A percentile compares a stretch with the other conserved stretches of the same genome.
Evolutionary conservation across 2,113 vertebrate genomes (phyloP).

Genomic region (Sakesphorus luctuosus): DNA sequence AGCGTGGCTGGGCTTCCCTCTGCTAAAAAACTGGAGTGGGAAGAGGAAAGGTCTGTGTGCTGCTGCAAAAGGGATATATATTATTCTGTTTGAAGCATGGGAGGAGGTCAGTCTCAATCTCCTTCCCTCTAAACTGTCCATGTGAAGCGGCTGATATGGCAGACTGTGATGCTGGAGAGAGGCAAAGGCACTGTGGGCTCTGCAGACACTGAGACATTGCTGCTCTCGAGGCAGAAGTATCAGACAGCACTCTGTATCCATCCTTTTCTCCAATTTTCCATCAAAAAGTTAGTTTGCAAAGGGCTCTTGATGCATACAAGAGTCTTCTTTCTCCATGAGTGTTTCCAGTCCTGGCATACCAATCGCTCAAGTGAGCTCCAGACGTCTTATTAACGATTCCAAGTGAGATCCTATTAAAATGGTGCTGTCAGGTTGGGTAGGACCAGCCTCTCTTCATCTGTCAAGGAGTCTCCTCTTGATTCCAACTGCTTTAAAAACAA

Average conservation of each 20-base stretch:
- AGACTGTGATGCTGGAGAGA: neutral
- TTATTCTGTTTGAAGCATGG: neutral
- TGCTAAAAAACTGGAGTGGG: fast-evolving
- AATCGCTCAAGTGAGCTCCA: neutral
- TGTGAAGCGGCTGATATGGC: neutral
- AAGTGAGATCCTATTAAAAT: slow-evolving; percentile 11
- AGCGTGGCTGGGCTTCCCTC: fast-evolving
- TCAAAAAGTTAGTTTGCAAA: neutral
- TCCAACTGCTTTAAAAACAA: neutral
- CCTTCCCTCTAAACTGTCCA: neutral
- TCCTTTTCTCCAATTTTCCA: neutral
- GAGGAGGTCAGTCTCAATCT: neutral
- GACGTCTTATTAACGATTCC: neutral
- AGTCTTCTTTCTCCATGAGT: neutral
- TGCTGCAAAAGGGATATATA: neutral
- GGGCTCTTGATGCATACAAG: neutral
- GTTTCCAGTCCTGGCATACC: neutral
- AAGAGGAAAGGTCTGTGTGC: fast-evolving
- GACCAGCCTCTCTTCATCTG: neutral
- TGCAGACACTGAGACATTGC: fast-evolving
- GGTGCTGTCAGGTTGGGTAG: slow-evolving; percentile 19
- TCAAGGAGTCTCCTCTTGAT: neutral
- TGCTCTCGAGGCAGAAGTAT: fast-evolving
- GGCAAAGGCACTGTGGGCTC: fast-evolving
- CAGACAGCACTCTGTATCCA: neutral